Base-by-base conservation (phyloP, 1,140 invertebrate genomes). In the Drosophila pectinifera region DNA sequence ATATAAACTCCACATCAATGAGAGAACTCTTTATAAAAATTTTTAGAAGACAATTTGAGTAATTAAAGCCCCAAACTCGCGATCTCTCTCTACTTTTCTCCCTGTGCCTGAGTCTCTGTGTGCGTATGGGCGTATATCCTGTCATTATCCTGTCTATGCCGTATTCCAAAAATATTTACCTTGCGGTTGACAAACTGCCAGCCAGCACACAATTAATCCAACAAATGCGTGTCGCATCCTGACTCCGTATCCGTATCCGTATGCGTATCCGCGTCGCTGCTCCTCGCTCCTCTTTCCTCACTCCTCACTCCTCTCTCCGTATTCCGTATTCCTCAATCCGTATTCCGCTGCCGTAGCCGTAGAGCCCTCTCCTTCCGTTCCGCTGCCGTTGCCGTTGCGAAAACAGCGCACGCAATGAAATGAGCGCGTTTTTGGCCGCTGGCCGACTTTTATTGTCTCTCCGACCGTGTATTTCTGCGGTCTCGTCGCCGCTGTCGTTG, bases 181-280 rank as follows among this genome's bases (percentile, higher is more conserved):
- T 91, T 91, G 85, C 55, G 90, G 85, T 86, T 91, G 90, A 86
- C 90, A 91, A 91, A 91, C 85, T 82, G 85, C 82, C 68, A 91
- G 57, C 70, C 90, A 65, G 75, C 82, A 77, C 73, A 91, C 81
- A 91, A 91, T 85, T 86, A 91, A 91, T 91, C 82, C 90, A 83
- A 81, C 74, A 88, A 88, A 88, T 89, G 84, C 84, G 85, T 74
- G 58, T 49, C 79, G 77, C 90, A 91, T 90, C 68, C 78, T 91
- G 65, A 64, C 64, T 72, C 34, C 69, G 43, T 67, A 34, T 41
- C 18, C 57, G 59, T 63, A 49, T 49, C 53, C 41, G 31, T 61
- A 45, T 46, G 57, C 64, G 34, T 45, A 36, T 28, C 10, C 48
- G 55, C 55, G 38, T 24, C 31, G 38, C 58, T 65, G 20, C 43